phyloP scores from a whole-genome alignment of 2,888 invertebrate species.

The Drosophila anomalata region DNA sequence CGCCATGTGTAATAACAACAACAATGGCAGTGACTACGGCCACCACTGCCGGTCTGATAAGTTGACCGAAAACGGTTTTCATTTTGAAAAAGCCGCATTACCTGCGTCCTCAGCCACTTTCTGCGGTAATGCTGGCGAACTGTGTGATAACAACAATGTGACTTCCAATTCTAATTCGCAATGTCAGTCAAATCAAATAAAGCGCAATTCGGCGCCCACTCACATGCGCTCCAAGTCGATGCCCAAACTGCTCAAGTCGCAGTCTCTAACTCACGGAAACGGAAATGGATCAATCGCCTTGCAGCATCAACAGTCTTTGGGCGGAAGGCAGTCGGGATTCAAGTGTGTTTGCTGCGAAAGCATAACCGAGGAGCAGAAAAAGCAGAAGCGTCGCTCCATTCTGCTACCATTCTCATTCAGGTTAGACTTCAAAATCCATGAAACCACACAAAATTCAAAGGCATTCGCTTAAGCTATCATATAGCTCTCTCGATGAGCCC shows the following conservation, averaged over 20 bases:
- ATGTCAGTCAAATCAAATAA: slow-evolving; percentile 41
- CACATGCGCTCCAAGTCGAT: slow-evolving; percentile 37
- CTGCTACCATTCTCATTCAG: slow-evolving; percentile 47
- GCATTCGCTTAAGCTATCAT: neutral
- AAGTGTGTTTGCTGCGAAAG: slow-evolving; percentile 58
- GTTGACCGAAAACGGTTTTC: slow-evolving; percentile 54
- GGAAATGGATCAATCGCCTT: slow-evolving; percentile 19
- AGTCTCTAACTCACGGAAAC: slow-evolving; percentile 48
- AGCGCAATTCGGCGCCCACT: slow-evolving; percentile 52
- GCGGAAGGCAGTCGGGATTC: slow-evolving; percentile 42
- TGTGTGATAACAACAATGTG: slow-evolving; percentile 45
- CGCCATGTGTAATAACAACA: slow-evolving; percentile 62
- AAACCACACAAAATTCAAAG: neutral
- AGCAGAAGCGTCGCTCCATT: slow-evolving; percentile 19
- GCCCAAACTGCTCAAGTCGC: slow-evolving; percentile 59
- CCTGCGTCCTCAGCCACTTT: slow-evolving; percentile 12
- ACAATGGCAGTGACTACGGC: slow-evolving; percentile 26
- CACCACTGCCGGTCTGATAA: slow-evolving; percentile 48
- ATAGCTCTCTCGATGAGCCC: no score
- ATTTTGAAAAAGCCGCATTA: slow-evolving; percentile 43
- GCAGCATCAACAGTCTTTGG: slow-evolving; percentile 34
- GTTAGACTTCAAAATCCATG: slow-evolving; percentile 3
- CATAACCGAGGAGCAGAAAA: slow-evolving; percentile 1
- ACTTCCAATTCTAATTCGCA: slow-evolving; percentile 31
- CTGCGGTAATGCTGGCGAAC: slow-evolving; percentile 15